Conservation (phyloP, 2,113 vertebrate species). For the Lycaon pictus region DNA sequence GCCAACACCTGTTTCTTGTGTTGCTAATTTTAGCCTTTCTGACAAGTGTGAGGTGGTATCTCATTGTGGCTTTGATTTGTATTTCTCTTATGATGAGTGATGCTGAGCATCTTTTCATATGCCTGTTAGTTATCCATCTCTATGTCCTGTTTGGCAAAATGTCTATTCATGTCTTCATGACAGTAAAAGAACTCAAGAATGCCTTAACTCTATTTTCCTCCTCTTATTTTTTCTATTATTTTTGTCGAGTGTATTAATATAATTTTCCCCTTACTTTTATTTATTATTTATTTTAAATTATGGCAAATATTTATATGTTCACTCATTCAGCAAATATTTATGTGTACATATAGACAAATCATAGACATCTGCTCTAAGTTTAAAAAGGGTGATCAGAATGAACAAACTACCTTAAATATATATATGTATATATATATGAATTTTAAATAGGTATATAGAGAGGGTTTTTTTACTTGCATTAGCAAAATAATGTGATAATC, state of each 20-base stretch:
- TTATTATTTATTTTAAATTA: background rate
- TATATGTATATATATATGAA: background rate
- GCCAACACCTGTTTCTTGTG: too few species aligned
- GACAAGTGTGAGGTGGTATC: too few species aligned
- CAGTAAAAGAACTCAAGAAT: background rate
- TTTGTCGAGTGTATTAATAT: background rate
- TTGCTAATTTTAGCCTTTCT: too few species aligned
- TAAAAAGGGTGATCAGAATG: background rate
- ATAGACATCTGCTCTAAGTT: background rate
- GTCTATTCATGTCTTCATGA: too few species aligned
- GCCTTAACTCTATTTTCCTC: background rate
- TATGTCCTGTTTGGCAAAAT: too few species aligned
- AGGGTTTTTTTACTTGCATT: background rate
- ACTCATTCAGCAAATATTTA: constrained; percentile 38
- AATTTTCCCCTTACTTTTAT: background rate
- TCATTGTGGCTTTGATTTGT: too few species aligned
- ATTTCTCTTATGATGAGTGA: too few species aligned
- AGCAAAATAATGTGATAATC: background rate
- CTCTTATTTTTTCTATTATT: background rate
- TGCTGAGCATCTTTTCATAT: too few species aligned
- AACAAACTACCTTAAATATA: background rate
- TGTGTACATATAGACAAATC: background rate
- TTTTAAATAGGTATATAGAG: background rate
- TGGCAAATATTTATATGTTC: background rate
- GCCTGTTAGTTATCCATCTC: too few species aligned